These are phyloP conservation scores for Unio delphinus DNA, from an alignment of 2,888 invertebrate species.

Conservation along the genomic window DNA sequence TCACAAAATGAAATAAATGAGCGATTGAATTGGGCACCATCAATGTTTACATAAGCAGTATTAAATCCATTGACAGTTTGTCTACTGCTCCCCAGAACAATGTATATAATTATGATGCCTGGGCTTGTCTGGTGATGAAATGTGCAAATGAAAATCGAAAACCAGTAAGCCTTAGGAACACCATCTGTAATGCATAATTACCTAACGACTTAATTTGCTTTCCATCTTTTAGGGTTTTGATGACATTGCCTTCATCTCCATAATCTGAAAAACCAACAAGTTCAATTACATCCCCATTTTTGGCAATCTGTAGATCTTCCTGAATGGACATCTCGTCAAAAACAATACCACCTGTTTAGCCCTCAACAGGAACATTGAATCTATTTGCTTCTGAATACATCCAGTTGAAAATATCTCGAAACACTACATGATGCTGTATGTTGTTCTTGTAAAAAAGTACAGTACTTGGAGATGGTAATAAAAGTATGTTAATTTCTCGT, in stretches of 20 bases:
- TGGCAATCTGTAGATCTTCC: no score
- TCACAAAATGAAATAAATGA: no score
- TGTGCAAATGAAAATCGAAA: slow-evolving; percentile 33
- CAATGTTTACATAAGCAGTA: slow-evolving; percentile 23
- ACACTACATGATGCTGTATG: no score
- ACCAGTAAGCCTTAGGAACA: slow-evolving; percentile 26
- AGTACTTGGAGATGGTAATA: slow-evolving; percentile 5
- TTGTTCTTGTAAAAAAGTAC: slow-evolving; percentile 18
- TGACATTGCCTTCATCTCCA: background rate
- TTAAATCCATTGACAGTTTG: slow-evolving; percentile 16
- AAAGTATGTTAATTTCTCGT: slow-evolving; percentile 1
- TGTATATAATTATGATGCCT: slow-evolving; percentile 17
- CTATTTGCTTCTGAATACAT: no score
- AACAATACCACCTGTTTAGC: no score
- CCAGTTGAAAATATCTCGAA: no score
- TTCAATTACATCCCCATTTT: no score
- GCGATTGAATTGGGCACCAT: slow-evolving; percentile 24
- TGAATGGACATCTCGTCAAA: no score
- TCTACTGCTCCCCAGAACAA: slow-evolving; percentile 6
- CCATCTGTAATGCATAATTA: slow-evolving; percentile 18
- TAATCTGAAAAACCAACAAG: no score
- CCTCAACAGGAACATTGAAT: no score
- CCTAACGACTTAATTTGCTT: slow-evolving; percentile 6
- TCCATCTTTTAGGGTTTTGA: slow-evolving; percentile 5
- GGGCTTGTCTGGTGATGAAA: slow-evolving; percentile 20